Conservation (phyloP, 2,113 vertebrate genomes). For the Chionodraco myersi region DNA sequence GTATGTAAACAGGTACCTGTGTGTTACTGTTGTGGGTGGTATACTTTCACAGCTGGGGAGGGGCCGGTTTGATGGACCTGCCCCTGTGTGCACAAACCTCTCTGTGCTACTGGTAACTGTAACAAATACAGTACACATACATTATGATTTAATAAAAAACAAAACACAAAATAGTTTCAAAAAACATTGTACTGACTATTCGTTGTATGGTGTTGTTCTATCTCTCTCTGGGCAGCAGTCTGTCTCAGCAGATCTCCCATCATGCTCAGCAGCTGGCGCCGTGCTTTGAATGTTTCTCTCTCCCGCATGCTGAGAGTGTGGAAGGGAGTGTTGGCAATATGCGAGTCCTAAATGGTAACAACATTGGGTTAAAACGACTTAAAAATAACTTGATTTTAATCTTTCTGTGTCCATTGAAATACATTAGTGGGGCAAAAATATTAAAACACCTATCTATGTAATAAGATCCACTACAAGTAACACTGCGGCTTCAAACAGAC, state of each 20-base stretch:
- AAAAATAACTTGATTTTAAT: not conserved
- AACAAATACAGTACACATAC: too few species aligned
- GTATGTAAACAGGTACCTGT: slow-evolving; percentile 23
- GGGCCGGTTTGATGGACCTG: slow-evolving; percentile 8
- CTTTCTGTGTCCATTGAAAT: not conserved
- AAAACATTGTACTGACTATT: slow-evolving; percentile 26
- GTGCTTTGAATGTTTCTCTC: slow-evolving; percentile 74
- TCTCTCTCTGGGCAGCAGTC: slow-evolving; percentile 54
- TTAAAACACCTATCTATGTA: not conserved
- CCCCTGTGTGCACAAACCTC: not conserved
- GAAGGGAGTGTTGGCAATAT: slow-evolving; percentile 83
- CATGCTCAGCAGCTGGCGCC: slow-evolving; percentile 78
- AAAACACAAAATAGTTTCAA: slow-evolving; percentile 11
- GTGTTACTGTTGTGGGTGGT: not conserved
- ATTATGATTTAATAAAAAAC: not conserved
- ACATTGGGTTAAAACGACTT: too few species aligned
- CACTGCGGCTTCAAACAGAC: not conserved
- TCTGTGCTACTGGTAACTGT: not conserved
- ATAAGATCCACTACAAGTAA: not conserved
- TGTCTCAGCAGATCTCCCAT: slow-evolving; percentile 80
- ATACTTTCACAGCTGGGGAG: not conserved
- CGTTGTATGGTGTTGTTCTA: not conserved
- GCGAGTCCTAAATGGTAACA: slow-evolving; percentile 76
- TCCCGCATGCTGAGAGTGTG: slow-evolving; percentile 78
- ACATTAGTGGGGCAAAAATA: not conserved